Evolutionary conservation across 2,888 invertebrate genomes (phyloP).

Genomic region (Auanema sp.): DNA sequence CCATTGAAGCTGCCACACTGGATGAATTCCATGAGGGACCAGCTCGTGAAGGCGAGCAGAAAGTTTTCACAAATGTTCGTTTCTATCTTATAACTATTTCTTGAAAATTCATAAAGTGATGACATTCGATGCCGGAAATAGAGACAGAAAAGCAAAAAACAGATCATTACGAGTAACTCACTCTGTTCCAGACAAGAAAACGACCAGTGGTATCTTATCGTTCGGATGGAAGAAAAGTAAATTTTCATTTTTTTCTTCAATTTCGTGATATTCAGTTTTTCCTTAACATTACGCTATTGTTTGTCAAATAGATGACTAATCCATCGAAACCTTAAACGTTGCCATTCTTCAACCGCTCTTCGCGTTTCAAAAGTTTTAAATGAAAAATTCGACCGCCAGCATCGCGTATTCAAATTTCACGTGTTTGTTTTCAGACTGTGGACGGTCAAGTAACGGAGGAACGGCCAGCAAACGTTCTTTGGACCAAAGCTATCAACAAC

Average conservation of each 20-base stretch:
- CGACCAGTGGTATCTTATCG: constrained; percentile 35
- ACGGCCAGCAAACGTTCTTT: constrained; percentile 28
- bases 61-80: constrained; percentile 14
- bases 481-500: constrained; percentile 40
- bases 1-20: constrained; percentile 33
- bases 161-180: not conserved
- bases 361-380: too few relatives aligned
- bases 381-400: too few relatives aligned
- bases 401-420: too few relatives aligned
- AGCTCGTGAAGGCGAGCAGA: constrained; percentile 14
- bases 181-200: constrained; percentile 29
- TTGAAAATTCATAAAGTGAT: too few relatives aligned
- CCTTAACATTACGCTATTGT: not conserved
- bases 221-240: constrained; percentile 34
- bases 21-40: constrained; percentile 34
- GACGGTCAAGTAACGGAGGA: constrained; percentile 20
- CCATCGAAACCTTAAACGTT: too few relatives aligned
- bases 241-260: constrained; percentile 3
- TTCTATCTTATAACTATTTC: too few relatives aligned
- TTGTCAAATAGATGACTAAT: not conserved
- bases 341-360: too few relatives aligned
- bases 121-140: too few relatives aligned
- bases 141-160: too few relatives aligned
- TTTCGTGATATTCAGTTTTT: not conserved
- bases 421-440: constrained; percentile 22